A percentile compares a stretch with the other conserved stretches of the same genome.
Conservation (phyloP, 2,888 invertebrate genomes). For the Torymus texanus region DNA sequence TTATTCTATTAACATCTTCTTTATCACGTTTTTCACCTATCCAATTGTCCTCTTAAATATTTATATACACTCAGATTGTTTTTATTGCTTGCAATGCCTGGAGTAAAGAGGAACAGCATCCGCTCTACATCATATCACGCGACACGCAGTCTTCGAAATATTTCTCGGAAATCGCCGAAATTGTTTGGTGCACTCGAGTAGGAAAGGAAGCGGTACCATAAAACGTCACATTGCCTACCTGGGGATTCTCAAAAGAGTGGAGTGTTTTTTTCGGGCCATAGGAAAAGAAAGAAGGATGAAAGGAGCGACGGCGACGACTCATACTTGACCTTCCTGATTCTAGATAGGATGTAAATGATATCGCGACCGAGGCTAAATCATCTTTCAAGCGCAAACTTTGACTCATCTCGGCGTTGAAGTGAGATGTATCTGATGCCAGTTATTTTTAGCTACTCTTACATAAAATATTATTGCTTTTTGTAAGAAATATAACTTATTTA, state of each 20-base stretch:
- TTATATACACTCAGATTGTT: background rate
- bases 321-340: slow-evolving; percentile 47
- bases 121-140: slow-evolving; percentile 27
- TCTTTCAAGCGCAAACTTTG: slow-evolving; percentile 48
- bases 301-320: slow-evolving; percentile 34
- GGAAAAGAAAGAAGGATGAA: slow-evolving; percentile 20
- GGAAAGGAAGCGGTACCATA: slow-evolving; percentile 43
- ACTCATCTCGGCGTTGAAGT: slow-evolving; percentile 33
- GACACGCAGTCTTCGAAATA: slow-evolving; percentile 32
- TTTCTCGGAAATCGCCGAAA: slow-evolving; percentile 52
- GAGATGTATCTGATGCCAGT: background rate
- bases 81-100: background rate
- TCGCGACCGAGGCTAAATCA: slow-evolving; percentile 40
- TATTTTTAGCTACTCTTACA: slow-evolving; percentile 7
- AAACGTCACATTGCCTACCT: slow-evolving; percentile 53
- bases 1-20: too few relatives aligned
- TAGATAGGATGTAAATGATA: slow-evolving; percentile 51
- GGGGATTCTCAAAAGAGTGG: slow-evolving; percentile 49
- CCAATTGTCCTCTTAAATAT: too few relatives aligned
- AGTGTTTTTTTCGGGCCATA: slow-evolving; percentile 26
- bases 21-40: too few relatives aligned
- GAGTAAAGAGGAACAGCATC: background rate
- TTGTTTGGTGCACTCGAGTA: slow-evolving; percentile 24
- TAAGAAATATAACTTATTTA: too few relatives aligned
- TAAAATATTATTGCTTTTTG: background rate